Conservation (phyloP, 2,888 invertebrate species). For the Epistrophe eligans region DNA sequence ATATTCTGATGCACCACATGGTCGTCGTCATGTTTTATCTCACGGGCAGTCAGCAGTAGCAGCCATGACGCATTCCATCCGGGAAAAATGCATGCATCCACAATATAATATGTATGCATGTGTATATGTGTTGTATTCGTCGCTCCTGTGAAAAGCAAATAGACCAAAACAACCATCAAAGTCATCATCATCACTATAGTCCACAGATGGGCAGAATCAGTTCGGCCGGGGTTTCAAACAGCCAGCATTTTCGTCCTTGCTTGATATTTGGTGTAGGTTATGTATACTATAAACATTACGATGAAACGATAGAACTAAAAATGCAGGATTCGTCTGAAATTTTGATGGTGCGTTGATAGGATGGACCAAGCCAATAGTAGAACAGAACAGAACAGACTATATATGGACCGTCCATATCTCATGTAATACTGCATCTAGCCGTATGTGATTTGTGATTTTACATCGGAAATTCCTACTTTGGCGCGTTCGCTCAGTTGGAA, state of each 20-base stretch:
- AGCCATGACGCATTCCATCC: slow-evolving; percentile 37
- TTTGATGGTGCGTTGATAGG: slow-evolving; percentile 57
- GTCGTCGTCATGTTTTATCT: slow-evolving; percentile 50
- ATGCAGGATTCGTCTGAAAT: slow-evolving; percentile 64
- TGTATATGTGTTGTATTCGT: neutral
- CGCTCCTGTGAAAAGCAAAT: slow-evolving; percentile 33
- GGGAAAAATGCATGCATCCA: slow-evolving; percentile 49
- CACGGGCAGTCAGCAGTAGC: slow-evolving; percentile 26
- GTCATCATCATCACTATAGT: slow-evolving; percentile 34
- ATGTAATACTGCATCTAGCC: neutral
- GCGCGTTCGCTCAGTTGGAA: slow-evolving; percentile 54
- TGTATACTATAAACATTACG: neutral
- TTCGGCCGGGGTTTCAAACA: neutral
- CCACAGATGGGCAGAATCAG: neutral
- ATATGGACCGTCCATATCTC: neutral
- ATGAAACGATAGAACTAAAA: slow-evolving; percentile 41
- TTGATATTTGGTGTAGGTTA: slow-evolving; percentile 1
- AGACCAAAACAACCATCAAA: slow-evolving; percentile 42
- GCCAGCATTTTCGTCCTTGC: slow-evolving; percentile 29
- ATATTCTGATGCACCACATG: slow-evolving; percentile 53
- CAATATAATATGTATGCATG: no score
- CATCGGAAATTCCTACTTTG: slow-evolving; percentile 57
- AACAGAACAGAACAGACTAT: neutral
- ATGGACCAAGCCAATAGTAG: slow-evolving; percentile 1
- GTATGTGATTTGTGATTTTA: slow-evolving; percentile 34